Evolutionary conservation across 2,797 vertebrate genomes (phyloP).

Genomic region (Ataeniobius toweri): DNA sequence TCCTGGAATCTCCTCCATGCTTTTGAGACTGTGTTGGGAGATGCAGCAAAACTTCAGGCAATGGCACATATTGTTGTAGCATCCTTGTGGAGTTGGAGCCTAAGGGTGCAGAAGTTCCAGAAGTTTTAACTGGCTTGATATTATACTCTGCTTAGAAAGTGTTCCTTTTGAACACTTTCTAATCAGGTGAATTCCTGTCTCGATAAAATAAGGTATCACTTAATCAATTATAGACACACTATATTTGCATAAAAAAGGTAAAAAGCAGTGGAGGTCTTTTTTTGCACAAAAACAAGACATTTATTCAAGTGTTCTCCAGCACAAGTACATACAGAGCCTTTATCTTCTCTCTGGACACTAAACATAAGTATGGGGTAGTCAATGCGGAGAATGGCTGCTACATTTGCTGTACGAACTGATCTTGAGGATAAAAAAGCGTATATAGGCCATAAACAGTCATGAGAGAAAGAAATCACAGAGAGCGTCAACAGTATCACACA

Average conservation of each 20-base stretch:
- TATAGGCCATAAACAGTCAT: conserved; percentile 91
- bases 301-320: conserved; percentile 99
- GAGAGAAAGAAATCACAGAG: conserved; percentile 91
- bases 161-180: no score
- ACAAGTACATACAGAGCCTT: conserved; percentile 97
- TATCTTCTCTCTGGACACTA: conserved; percentile 92
- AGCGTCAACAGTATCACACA: conserved; percentile 85
- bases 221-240: background rate
- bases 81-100: no score
- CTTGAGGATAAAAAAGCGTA: conserved; percentile 62
- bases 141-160: no score
- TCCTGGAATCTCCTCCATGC: no score
- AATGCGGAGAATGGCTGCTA: conserved; percentile 91
- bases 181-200: no score
- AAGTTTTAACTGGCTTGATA: no score
- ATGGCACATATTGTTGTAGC: no score
- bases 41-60: no score
- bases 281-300: conserved; percentile 99
- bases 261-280: conserved; percentile 19
- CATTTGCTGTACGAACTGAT: conserved; percentile 95
- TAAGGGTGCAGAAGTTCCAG: no score
- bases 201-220: no score
- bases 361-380: conserved; percentile 81
- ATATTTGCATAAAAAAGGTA: background rate
- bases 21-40: no score